Percentiles rank a stretch among this genome's conserved stretches.
Conservation (phyloP, 1,140 invertebrate genomes). For the Ylistrum balloti region DNA sequence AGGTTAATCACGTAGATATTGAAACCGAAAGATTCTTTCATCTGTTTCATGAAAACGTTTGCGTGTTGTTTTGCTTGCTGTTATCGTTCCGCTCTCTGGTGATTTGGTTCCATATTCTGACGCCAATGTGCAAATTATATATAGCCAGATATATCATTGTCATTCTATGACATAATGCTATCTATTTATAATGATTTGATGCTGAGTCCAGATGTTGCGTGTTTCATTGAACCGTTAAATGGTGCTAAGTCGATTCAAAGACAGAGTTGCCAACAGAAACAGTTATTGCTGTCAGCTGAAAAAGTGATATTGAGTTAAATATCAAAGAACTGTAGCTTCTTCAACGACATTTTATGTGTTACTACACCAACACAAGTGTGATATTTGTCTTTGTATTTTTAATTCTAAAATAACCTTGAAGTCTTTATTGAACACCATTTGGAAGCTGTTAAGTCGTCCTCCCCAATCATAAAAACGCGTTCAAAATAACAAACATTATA, state of each 20-base stretch:
- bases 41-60: background rate
- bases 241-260: background rate
- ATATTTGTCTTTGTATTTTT: too few relatives aligned
- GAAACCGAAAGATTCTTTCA: background rate
- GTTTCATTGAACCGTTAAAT: background rate
- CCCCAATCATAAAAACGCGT: too few relatives aligned
- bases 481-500: too few relatives aligned
- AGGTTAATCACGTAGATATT: background rate
- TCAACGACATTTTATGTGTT: too few relatives aligned
- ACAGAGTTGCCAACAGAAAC: background rate
- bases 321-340: too few relatives aligned
- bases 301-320: too few relatives aligned
- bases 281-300: background rate
- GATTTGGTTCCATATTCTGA: background rate
- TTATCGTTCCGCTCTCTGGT: background rate
- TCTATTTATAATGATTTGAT: background rate
- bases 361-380: too few relatives aligned
- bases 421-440: too few relatives aligned
- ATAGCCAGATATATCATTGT: background rate
- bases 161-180: background rate
- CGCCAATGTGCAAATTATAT: slow-evolving; percentile 24
- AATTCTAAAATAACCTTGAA: too few relatives aligned
- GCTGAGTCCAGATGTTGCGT: background rate
- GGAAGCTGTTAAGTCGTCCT: too few relatives aligned
- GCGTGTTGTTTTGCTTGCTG: background rate